Evolutionary conservation across 2,113 vertebrate genomes (phyloP), one percentile per base, ranked within the genome.

Genomic region (Bos indicus): DNA sequence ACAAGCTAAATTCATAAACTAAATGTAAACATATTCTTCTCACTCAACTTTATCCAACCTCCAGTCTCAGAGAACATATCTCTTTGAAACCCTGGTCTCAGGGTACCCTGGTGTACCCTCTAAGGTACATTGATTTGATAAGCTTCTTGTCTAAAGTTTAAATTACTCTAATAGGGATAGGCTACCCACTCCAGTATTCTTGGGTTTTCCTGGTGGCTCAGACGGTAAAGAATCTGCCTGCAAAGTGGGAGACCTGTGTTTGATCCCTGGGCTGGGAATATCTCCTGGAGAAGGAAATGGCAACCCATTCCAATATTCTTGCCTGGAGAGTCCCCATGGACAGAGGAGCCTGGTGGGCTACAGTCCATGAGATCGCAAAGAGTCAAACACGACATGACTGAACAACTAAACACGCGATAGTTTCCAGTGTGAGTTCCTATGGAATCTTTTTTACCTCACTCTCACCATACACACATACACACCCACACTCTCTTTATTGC

Each of bases 341-440:
- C 64, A 36, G 33, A 67, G 33, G 33, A 67, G 33, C 17, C 8
- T 21, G 17, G 17, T 9, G 64, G 64, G n/a, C n/a, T 36, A 21
- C 4, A 36, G 0, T 71, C n/a, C n/a, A 21, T 21, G 17, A 71
- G 4, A n/a, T 21, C 9, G 0, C 64, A 71, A n/a, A n/a, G 64
- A 71, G 33, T 36, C 4, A 0, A 36, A 71, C 64, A 21, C 1
- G 1, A 71, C n/a, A 71, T 4, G 0, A 71, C 64, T 71, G 64
- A 71, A 36, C 2, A 11, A 19, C 62, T 67, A 67, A 67, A 36
- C 64, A 71, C 9, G 4, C 8, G 21, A 21, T 40, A 26, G n/a
- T 74, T 74, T 74, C 15, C 33, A 7, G 0, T 11, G 21, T 71
- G 86, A 67, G 21, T 52, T 40, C 60, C 62, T 52, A 6, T 36